These are phyloP conservation scores for Urocolius indicus DNA, from an alignment of 2,113 vertebrate species.

Conservation along the genomic window DNA sequence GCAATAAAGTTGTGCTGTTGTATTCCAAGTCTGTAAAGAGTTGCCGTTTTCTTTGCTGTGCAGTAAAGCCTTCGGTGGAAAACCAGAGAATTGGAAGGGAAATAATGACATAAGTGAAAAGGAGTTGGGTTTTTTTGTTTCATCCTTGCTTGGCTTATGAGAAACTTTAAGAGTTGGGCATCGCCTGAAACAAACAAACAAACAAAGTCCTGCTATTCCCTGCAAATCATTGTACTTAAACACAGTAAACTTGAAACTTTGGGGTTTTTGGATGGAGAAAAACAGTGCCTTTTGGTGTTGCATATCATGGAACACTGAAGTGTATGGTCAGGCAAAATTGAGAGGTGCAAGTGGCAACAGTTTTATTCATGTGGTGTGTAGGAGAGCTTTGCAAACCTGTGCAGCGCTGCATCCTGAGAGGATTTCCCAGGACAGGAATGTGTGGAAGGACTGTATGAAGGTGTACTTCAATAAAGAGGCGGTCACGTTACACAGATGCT, in stretches of 20 bases:
- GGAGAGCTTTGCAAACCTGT: constrained; percentile 72
- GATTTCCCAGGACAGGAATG: constrained; percentile 66
- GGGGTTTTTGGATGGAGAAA: constrained; percentile 45
- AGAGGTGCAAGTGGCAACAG: constrained; percentile 78
- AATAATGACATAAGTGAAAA: constrained; percentile 42
- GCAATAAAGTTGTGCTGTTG: constrained; percentile 65
- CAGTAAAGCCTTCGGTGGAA: constrained; percentile 44
- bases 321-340: constrained; percentile 69
- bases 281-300: constrained; percentile 77
- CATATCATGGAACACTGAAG: constrained; percentile 76
- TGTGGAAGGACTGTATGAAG: constrained; percentile 73
- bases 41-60: constrained; percentile 66
- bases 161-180: constrained; percentile 35
- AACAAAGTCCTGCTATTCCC: constrained; percentile 59
- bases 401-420: constrained; percentile 63
- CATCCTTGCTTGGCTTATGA: constrained; percentile 47
- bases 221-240: constrained; percentile 77
- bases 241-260: constrained; percentile 54
- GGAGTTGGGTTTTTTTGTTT: constrained; percentile 23
- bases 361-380: constrained; percentile 76
- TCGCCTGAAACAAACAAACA: constrained; percentile 59
- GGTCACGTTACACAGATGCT: constrained; percentile 72
- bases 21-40: constrained; percentile 64
- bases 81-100: constrained; percentile 57
- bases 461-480: constrained; percentile 76